Evolutionary conservation across 1,140 invertebrate species (phyloP).

Genomic region (Hycleus phaleratus): DNA sequence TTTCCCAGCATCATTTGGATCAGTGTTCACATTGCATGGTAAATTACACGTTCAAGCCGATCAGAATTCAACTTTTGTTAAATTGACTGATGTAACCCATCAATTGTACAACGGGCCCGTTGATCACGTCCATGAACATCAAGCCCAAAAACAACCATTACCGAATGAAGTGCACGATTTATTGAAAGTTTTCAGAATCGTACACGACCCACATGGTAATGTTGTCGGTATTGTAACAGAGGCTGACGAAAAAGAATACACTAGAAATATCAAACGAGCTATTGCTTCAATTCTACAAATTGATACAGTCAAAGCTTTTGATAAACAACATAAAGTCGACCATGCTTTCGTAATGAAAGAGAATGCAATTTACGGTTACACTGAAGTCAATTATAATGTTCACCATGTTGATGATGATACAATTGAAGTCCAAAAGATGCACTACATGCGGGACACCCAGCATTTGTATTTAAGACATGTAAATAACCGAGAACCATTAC

Average conservation of each 20-base stretch:
- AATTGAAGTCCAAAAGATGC: slow-evolving; percentile 24
- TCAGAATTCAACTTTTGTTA: slow-evolving; percentile 30
- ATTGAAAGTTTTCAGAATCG: slow-evolving; percentile 34
- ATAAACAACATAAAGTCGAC: not conserved
- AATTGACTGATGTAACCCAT: slow-evolving; percentile 34
- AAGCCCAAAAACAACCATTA: slow-evolving; percentile 16
- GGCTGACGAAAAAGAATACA: slow-evolving; percentile 31
- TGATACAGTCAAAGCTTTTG: slow-evolving; percentile 18
- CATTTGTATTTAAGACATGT: slow-evolving; percentile 16
- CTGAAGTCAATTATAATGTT: slow-evolving; percentile 20
- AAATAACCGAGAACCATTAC: slow-evolving; percentile 1
- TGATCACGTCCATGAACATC: slow-evolving; percentile 13
- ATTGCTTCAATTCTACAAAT: slow-evolving; percentile 39
- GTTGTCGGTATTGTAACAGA: slow-evolving; percentile 20
- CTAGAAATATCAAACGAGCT: slow-evolving; percentile 40
- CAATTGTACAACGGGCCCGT: slow-evolving; percentile 37
- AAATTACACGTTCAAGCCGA: slow-evolving; percentile 33
- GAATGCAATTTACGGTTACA: slow-evolving; percentile 21
- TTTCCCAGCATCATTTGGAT: slow-evolving; percentile 36
- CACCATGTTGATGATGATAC: slow-evolving; percentile 8
- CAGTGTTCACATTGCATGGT: slow-evolving; percentile 36
- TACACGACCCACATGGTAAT: slow-evolving; percentile 30
- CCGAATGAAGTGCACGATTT: slow-evolving; percentile 25
- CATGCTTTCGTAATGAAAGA: slow-evolving; percentile 22
- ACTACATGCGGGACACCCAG: slow-evolving; percentile 11